phyloP scores from a whole-genome alignment of 2,113 vertebrate species.

The Hemiscyllium ocellatum region DNA sequence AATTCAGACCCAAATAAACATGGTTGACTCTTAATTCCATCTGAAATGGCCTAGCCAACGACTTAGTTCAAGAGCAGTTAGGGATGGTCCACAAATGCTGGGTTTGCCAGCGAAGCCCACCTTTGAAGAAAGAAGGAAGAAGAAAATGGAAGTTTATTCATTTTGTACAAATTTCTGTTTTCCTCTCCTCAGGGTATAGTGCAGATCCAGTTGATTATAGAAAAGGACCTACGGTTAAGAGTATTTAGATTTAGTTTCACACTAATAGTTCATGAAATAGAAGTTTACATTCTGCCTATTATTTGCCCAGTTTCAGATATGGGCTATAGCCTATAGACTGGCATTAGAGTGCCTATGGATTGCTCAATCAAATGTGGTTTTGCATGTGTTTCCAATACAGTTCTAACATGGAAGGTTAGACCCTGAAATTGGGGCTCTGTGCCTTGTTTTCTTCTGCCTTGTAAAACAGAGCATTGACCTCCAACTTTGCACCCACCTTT shows the following conservation, averaged over 20 bases:
- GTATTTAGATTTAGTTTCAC: background rate
- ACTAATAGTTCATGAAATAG: background rate
- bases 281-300: background rate
- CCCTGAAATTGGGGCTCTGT: background rate
- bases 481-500: background rate
- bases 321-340: background rate
- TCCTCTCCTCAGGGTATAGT: background rate
- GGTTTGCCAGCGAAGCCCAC: too few relatives aligned
- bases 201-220: background rate
- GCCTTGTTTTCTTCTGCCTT: background rate
- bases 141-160: background rate
- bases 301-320: background rate
- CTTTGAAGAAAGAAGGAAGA: too few relatives aligned
- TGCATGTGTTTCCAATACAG: background rate
- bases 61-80: too few relatives aligned
- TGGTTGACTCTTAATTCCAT: too few relatives aligned
- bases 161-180: background rate
- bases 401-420: background rate
- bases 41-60: too few relatives aligned
- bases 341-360: background rate
- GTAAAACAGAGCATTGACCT: background rate
- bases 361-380: background rate
- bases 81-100: too few relatives aligned
- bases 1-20: too few relatives aligned
- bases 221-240: background rate